Evolutionary conservation across 2,888 invertebrate species (phyloP).

Genomic region (Ectemnius cavifrons): DNA sequence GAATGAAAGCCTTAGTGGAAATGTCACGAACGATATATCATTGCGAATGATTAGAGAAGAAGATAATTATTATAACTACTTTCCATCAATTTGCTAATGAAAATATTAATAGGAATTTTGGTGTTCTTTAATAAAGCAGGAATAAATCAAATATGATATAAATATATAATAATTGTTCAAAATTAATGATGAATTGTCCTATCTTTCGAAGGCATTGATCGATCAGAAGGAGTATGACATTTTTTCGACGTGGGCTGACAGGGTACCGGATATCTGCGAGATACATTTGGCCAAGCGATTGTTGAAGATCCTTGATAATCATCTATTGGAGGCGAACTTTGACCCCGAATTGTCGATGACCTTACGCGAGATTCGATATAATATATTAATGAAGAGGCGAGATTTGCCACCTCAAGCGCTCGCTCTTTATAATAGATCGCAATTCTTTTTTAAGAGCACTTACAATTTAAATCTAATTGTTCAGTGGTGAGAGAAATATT

Average conservation of each 20-base stretch:
- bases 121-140: neutral
- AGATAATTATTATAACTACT: too few species aligned
- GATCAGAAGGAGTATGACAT: constrained; percentile 82
- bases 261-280: constrained; percentile 83
- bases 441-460: constrained; percentile 81
- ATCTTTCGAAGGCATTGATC: constrained; percentile 78
- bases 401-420: constrained; percentile 82
- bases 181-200: too few species aligned
- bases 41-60: too few species aligned
- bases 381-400: constrained; percentile 84
- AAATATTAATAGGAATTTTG: neutral
- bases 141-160: too few species aligned
- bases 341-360: constrained; percentile 84
- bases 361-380: constrained; percentile 90
- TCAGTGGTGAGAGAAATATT: constrained; percentile 62
- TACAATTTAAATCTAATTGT: constrained; percentile 74
- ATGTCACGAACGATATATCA: too few species aligned
- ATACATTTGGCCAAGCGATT: constrained; percentile 82
- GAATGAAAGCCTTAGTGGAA: too few species aligned
- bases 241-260: constrained; percentile 85
- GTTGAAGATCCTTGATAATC: constrained; percentile 80
- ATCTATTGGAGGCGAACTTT: constrained; percentile 83
- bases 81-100: neutral
- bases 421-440: constrained; percentile 84
- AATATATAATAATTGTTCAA: too few species aligned